phyloP scores from a whole-genome alignment of 2,113 vertebrate genomes.

The Hippocampus guttulatus region DNA sequence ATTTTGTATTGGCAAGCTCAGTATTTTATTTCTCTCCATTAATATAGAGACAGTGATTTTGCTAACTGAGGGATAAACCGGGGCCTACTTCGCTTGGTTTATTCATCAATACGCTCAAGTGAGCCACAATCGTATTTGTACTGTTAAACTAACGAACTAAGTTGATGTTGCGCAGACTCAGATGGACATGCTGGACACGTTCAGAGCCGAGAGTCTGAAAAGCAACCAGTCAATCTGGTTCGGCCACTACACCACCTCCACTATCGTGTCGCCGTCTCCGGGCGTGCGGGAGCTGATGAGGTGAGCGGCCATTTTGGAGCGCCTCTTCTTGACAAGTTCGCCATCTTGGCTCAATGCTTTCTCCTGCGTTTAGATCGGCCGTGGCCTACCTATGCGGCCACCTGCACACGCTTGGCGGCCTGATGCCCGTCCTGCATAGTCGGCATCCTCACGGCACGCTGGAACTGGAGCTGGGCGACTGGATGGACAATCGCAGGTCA shows the following conservation, averaged over 20 bases:
- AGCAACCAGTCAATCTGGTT: slow-evolving; percentile 97
- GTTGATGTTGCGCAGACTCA: slow-evolving; percentile 70
- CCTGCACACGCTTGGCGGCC: slow-evolving; percentile 87
- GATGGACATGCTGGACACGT: slow-evolving; percentile 78
- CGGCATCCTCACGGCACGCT: slow-evolving; percentile 83
- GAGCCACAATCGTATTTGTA: neutral
- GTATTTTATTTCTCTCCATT: too few relatives aligned
- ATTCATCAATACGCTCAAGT: neutral
- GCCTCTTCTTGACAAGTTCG: too few relatives aligned
- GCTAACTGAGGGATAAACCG: too few relatives aligned
- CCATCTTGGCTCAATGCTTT: neutral
- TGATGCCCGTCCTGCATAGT: slow-evolving; percentile 88
- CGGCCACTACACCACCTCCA: slow-evolving; percentile 94
- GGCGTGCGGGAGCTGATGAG: slow-evolving; percentile 86
- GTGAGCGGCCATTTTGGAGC: slow-evolving; percentile 52
- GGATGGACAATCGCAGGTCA: slow-evolving; percentile 91
- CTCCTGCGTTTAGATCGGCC: slow-evolving; percentile 74
- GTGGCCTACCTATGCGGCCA: slow-evolving; percentile 94
- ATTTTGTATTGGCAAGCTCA: too few relatives aligned
- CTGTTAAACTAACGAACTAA: neutral
- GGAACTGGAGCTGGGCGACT: slow-evolving; percentile 94
- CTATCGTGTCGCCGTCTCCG: slow-evolving; percentile 83
- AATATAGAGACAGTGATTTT: too few relatives aligned
- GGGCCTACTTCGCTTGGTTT: neutral
- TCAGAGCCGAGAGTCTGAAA: slow-evolving; percentile 74